A percentile compares a stretch with the other conserved stretches of the same genome.
These are phyloP conservation scores for Venturia canescens DNA, from an alignment of 1,140 invertebrate species.

Conservation along the genomic window DNA sequence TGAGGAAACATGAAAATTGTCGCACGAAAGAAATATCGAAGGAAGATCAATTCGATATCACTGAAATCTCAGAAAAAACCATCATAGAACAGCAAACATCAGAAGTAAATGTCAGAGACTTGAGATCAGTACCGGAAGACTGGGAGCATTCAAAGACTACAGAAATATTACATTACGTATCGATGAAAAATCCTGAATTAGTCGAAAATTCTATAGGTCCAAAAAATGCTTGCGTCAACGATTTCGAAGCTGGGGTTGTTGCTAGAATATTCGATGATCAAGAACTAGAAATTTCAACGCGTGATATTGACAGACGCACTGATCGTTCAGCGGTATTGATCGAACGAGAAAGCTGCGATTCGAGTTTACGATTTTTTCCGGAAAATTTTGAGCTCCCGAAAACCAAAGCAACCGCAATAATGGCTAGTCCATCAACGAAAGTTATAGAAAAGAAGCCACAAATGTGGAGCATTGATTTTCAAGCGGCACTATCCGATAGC, in stretches of 20 bases:
- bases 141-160: not conserved
- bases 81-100: not conserved
- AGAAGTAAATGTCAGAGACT: not conserved
- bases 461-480: slow-evolving; percentile 46
- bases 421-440: not conserved
- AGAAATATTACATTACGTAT: not conserved
- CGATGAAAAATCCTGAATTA: not conserved
- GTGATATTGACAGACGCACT: not conserved
- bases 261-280: slow-evolving; percentile 43
- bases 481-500: slow-evolving; percentile 52
- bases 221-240: not conserved
- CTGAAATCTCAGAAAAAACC: too few species aligned
- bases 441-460: slow-evolving; percentile 39
- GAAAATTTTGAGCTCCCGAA: not conserved
- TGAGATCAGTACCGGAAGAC: too few species aligned
- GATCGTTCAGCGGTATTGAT: not conserved
- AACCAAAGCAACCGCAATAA: not conserved
- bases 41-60: too few species aligned
- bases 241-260: not conserved
- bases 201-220: not conserved
- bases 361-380: not conserved
- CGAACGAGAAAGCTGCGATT: not conserved
- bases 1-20: slow-evolving; percentile 11
- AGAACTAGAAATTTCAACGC: slow-evolving; percentile 49
- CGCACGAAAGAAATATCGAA: not conserved